Evolutionary conservation across 2,888 invertebrate genomes (phyloP), one percentile per base, ranked within the genome.

Genomic region (Zaprionus bogoriensis): DNA sequence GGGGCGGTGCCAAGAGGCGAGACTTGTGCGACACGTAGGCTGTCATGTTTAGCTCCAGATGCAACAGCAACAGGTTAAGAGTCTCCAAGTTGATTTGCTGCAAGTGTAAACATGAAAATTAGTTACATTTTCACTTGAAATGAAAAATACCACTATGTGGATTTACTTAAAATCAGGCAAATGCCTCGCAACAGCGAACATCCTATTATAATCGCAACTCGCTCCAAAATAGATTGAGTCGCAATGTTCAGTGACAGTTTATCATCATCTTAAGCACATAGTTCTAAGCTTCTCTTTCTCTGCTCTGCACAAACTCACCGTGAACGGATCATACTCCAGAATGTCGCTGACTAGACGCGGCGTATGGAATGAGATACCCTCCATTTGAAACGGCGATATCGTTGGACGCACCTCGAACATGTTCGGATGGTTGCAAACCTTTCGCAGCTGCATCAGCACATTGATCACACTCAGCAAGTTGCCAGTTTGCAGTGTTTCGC

Each of bases 381-480:
- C 94, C 94, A 96, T 95, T 91, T 95, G 96, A 92, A 99, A 97
- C 64, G 99, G 98, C 45, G 99, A 98, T 52, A 95, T 93, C 39
- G 97, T 98, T 46, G 99, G 98, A 58, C 99, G 94, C 69, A 97
- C 96, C 93, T 99, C 99, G 92, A 99, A 99, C 89, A 99, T 93
- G 92, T 99, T 98, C 12, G 99, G 99, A 92, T 99, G 99, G 92
- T 99, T 99, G 92, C 99, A 99, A 77, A 98, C 98, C 93, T 99
- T 99, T 55, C 99, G 93, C 88, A 99, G 92, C 92, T 99, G 98
- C 98, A 99, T 99, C 65, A 99, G 92, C 77, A 99, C 96, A 92
- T 98, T 98, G 88, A 99, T 97, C 6, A 99, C 98, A 91, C 97
- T 97, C 70, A 99, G 92, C 89, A 98, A 93, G 92, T 98, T 99